These are phyloP conservation scores for Campopleginae sp. DNA, from an alignment of 2,888 invertebrate species.

Conservation along the genomic window DNA sequence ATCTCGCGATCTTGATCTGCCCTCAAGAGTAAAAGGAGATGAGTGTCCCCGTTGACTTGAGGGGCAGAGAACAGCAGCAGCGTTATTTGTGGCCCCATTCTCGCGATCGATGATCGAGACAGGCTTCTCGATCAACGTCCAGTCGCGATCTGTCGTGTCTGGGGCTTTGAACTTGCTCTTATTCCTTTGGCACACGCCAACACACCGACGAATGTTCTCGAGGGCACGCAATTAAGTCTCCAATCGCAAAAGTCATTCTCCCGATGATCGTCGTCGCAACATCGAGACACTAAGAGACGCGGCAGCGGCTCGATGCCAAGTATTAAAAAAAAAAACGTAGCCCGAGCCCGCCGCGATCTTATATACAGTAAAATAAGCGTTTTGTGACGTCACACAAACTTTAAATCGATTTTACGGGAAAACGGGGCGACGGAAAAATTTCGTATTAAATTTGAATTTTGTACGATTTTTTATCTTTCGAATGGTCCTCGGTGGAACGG, in stretches of 20 bases:
- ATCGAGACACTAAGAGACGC: constrained; percentile 36
- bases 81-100: constrained; percentile 23
- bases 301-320: no score
- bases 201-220: constrained; percentile 41
- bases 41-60: constrained; percentile 14
- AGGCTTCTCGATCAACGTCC: constrained; percentile 67
- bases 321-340: no score
- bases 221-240: constrained; percentile 67
- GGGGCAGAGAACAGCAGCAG: neutral
- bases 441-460: no score
- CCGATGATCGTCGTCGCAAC: constrained; percentile 5
- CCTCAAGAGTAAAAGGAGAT: constrained; percentile 6
- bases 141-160: constrained; percentile 15
- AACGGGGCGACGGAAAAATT: no score
- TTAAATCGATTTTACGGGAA: no score
- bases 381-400: no score
- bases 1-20: constrained; percentile 28
- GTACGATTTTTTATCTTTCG: no score
- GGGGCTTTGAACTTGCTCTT: constrained; percentile 20
- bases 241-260: constrained; percentile 31
- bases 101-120: constrained; percentile 55
- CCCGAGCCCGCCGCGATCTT: no score
- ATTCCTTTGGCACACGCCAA: neutral
- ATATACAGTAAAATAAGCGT: no score
- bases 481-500: no score